Evolutionary conservation across 2,888 invertebrate genomes (phyloP).

Genomic region (Pilophorus perplexus): DNA sequence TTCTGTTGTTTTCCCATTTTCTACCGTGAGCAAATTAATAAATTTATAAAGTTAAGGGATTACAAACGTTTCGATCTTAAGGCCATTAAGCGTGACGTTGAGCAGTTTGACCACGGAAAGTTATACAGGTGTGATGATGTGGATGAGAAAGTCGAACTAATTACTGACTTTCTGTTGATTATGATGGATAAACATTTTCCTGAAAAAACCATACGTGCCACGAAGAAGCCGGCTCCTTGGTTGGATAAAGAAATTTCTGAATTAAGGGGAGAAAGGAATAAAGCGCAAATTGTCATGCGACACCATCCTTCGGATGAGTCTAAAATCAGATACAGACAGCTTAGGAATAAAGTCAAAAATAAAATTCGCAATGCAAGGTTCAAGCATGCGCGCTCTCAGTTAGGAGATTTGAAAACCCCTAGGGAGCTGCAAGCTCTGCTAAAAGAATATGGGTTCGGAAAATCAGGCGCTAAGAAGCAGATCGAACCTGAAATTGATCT

Average conservation of each 20-base stretch:
- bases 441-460: background rate
- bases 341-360: constrained; percentile 2
- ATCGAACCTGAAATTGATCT: background rate
- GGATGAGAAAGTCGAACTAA: background rate
- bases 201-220: background rate
- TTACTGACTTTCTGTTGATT: background rate
- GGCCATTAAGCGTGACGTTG: background rate
- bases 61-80: background rate
- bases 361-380: background rate
- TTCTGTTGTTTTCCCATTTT: too few species aligned
- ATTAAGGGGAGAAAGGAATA: background rate
- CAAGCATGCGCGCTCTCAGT: background rate
- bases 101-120: background rate
- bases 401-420: too few species aligned
- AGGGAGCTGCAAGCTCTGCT: background rate
- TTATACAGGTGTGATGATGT: background rate
- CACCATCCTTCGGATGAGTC: background rate
- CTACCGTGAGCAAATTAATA: too few species aligned
- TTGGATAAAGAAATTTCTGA: background rate
- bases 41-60: too few species aligned
- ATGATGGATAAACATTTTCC: constrained; percentile 4
- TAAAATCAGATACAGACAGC: background rate
- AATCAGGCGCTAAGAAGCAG: background rate
- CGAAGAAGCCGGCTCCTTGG: background rate
- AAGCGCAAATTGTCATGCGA: background rate